These are phyloP conservation scores for Mastigias papua DNA, from an alignment of 30 jellyfish, hydroid and myxozoan species.

Conservation along the genomic window DNA sequence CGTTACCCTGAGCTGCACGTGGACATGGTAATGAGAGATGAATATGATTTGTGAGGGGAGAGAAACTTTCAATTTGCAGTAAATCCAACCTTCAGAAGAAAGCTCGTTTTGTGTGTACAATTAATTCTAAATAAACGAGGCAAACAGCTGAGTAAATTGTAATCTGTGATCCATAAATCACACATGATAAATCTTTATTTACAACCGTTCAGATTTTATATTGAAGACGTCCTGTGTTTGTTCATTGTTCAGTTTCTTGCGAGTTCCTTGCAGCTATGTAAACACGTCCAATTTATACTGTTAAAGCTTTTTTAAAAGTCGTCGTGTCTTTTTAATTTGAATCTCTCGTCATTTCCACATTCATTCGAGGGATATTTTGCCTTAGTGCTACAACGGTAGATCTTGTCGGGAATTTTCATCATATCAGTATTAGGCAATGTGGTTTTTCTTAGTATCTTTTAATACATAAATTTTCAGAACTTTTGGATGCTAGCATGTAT, in stretches of 20 bases:
- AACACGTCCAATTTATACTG: slow-evolving; percentile 26
- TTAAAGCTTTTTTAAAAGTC: slow-evolving; percentile 10
- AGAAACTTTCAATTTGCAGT: background rate
- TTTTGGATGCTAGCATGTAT: too few relatives aligned
- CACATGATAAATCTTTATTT: slow-evolving; percentile 15
- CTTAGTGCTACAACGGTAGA: background rate
- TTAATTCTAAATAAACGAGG: slow-evolving; percentile 20
- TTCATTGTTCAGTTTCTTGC: slow-evolving; percentile 6
- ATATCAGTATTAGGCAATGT: too few relatives aligned
- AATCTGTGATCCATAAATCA: slow-evolving; percentile 2
- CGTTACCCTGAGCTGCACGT: slow-evolving; percentile 1
- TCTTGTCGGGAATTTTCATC: too few relatives aligned
- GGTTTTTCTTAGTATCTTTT: too few relatives aligned
- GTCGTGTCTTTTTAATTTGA: background rate
- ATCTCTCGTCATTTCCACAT: background rate
- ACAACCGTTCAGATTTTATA: slow-evolving; percentile 25
- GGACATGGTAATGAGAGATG: slow-evolving; percentile 1
- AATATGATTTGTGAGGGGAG: background rate
- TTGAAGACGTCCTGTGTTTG: slow-evolving; percentile 11
- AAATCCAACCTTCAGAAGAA: background rate
- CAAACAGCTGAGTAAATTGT: slow-evolving; percentile 20
- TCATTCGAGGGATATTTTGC: background rate
- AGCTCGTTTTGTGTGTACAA: slow-evolving; percentile 7
- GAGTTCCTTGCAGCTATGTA: slow-evolving; percentile 38
- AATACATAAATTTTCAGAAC: too few relatives aligned